Evolutionary conservation across 2,888 invertebrate species (phyloP).

Genomic region (Glyphotaelius pellucidus): DNA sequence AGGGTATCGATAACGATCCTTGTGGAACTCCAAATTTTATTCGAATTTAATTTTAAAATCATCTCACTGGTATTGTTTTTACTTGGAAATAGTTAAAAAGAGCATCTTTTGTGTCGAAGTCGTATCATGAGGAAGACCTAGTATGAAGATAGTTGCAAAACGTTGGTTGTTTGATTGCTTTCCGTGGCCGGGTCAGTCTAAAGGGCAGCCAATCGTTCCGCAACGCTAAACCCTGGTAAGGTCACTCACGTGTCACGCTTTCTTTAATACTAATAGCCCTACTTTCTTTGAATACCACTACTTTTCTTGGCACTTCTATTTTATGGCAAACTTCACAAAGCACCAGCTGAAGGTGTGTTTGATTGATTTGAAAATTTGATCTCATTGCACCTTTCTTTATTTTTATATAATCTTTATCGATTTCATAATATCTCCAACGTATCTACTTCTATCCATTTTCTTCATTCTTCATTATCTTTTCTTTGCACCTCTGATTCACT

Average conservation of each 20-base stretch:
- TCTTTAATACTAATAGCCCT: conserved; percentile 71
- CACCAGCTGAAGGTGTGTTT: conserved; percentile 27
- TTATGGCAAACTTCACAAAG: conserved; percentile 10
- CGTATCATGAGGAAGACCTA: conserved; percentile 30
- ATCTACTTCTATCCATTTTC: not conserved
- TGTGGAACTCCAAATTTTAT: not conserved
- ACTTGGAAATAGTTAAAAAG: not conserved
- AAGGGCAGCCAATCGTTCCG: conserved; percentile 78
- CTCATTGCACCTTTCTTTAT: conserved; percentile 11
- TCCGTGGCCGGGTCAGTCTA: conserved; percentile 72
- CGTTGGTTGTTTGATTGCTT: conserved; percentile 66
- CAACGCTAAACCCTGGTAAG: conserved; percentile 80
- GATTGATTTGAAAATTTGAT: conserved; percentile 4
- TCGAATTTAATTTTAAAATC: not conserved
- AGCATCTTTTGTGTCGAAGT: conserved; percentile 14
- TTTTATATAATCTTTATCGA: not conserved
- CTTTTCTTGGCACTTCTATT: conserved; percentile 38
- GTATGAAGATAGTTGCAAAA: conserved; percentile 62
- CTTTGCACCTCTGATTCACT: not conserved
- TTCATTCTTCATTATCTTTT: not conserved
- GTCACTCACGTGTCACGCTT: conserved; percentile 70
- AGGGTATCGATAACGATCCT: not conserved
- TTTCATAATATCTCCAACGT: not conserved
- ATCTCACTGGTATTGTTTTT: not conserved
- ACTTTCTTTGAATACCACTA: conserved; percentile 68